Evolutionary conservation across 1,140 invertebrate genomes (phyloP).

Genomic region (Drepana arcuata): DNA sequence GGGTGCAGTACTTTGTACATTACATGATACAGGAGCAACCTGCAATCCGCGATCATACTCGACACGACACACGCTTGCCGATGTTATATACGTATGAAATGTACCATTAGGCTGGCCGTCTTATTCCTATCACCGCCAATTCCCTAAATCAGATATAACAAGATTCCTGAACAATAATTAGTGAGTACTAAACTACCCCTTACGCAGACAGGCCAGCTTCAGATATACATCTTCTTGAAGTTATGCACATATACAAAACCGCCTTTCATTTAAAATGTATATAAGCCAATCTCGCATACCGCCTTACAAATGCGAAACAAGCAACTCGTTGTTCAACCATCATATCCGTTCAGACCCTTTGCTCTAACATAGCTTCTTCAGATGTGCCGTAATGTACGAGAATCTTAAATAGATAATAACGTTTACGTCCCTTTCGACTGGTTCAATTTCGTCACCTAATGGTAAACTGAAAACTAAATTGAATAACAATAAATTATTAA

Average conservation of each 20-base stretch:
- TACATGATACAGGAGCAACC: conserved; percentile 61
- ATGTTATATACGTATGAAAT: conserved; percentile 34
- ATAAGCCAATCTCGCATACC: conserved; percentile 47
- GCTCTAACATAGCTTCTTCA: conserved; percentile 35
- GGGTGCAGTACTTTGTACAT: conserved; percentile 73
- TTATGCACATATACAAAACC: conserved; percentile 56
- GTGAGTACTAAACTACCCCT: conserved; percentile 24
- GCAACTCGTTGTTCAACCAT: conserved; percentile 55
- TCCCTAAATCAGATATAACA: conserved; percentile 16
- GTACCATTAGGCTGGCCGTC: conserved; percentile 25
- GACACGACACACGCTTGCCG: conserved; percentile 34
- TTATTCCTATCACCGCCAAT: conserved; percentile 13
- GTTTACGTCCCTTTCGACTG: conserved; percentile 66
- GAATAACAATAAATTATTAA: conserved; percentile 71
- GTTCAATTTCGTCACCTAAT: conserved; percentile 65
- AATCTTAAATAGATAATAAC: conserved; percentile 62
- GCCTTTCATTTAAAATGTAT: conserved; percentile 65
- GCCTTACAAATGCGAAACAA: conserved; percentile 39
- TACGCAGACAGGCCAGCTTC: conserved; percentile 33
- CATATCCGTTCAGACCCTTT: conserved; percentile 33
- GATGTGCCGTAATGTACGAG: conserved; percentile 46
- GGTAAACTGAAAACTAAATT: conserved; percentile 66
- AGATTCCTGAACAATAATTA: conserved; percentile 22
- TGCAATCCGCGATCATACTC: conserved; percentile 48
- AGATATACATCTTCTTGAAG: conserved; percentile 47